Evolutionary conservation across 2,888 invertebrate genomes (phyloP), one percentile per base, ranked within the genome.

Genomic region (Ptilodon capucinus): DNA sequence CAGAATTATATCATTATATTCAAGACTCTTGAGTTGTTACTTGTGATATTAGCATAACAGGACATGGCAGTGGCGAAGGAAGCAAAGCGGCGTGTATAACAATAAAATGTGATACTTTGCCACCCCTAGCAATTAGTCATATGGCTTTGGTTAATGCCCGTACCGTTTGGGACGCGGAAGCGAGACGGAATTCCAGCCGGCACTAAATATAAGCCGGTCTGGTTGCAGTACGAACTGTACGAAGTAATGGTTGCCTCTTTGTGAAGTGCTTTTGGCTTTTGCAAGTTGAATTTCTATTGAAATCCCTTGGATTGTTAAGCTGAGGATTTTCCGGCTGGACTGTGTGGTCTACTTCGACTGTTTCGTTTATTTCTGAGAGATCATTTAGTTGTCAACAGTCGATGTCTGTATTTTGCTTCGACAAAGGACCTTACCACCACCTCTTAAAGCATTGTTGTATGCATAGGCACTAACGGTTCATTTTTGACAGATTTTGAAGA

Each of bases 61-160:
- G n/a, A 28, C n/a, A 28, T n/a, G 9, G 8, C 23, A n/a, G n/a
- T 28, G 4, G n/a, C 28, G 28, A 28, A 25, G n/a, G n/a, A 11
- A 4, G 28, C 28, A 28, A 28, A 28, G 2, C 11, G n/a, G n/a
- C 1, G 3, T n/a, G 3, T 3, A 3, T n/a, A 11, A n/a, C n/a
- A 28, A 28, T 28, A 28, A 28, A 28, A 11, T 28, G 11, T 28
- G 28, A 28, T n/a, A 28, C n/a, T 28, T 11, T 25, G 40, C 14
- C 16, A 25, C 23, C 69, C 70, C 66, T 69, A 57, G 60, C 71
- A 71, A 71, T 76, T 71, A 75, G 68, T 70, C 69, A 72, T 70
- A 68, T 54, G 54, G 45, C 60, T 50, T 41, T 39, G 40, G 43
- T 48, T 64, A 58, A 67, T 56, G 59, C 59, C 53, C 47, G 56